A percentile compares a stretch with the other conserved stretches of the same genome.
Evolutionary conservation across 1,140 invertebrate species (phyloP).

Genomic region (Araneus ventricosus): DNA sequence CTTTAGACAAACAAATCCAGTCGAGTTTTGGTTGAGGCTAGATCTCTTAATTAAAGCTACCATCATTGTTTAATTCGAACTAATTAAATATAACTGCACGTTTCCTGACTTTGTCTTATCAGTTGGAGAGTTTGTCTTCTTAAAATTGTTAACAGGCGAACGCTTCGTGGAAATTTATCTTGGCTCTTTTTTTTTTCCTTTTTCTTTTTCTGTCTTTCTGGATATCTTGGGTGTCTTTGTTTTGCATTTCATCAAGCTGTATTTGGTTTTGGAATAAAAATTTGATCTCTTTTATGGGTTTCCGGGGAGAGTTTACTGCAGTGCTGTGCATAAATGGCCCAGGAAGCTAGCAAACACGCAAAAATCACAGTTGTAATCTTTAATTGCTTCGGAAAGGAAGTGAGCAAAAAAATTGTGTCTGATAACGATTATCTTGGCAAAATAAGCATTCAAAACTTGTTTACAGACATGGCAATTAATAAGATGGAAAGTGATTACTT

Average conservation of each 20-base stretch:
- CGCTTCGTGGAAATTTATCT: constrained; percentile 50
- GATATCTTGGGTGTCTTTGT: constrained; percentile 8
- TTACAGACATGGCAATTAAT: constrained; percentile 38
- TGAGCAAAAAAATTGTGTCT: neutral
- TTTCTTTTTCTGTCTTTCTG: neutral
- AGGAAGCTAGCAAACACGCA: constrained; percentile 45
- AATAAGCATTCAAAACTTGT: neutral
- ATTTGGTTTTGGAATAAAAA: constrained; percentile 51
- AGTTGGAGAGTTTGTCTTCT: constrained; percentile 51
- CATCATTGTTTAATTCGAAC: constrained; percentile 65
- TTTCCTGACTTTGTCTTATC: constrained; percentile 63
- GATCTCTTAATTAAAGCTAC: constrained; percentile 70
- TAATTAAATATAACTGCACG: constrained; percentile 74
- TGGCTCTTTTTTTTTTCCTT: neutral
- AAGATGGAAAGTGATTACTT: constrained; percentile 27
- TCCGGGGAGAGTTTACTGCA: constrained; percentile 16
- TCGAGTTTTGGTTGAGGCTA: constrained; percentile 32
- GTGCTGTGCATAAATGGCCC: constrained; percentile 40
- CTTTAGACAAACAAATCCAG: constrained; percentile 69
- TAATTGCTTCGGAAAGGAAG: constrained; percentile 20
- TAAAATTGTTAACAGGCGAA: constrained; percentile 56
- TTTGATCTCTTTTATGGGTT: constrained; percentile 17
- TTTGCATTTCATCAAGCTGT: constrained; percentile 48
- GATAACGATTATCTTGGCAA: constrained; percentile 22
- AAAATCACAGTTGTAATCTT: constrained; percentile 71